Base-by-base conservation (phyloP, 2,888 invertebrate genomes). In the Drosophila anomelani region DNA sequence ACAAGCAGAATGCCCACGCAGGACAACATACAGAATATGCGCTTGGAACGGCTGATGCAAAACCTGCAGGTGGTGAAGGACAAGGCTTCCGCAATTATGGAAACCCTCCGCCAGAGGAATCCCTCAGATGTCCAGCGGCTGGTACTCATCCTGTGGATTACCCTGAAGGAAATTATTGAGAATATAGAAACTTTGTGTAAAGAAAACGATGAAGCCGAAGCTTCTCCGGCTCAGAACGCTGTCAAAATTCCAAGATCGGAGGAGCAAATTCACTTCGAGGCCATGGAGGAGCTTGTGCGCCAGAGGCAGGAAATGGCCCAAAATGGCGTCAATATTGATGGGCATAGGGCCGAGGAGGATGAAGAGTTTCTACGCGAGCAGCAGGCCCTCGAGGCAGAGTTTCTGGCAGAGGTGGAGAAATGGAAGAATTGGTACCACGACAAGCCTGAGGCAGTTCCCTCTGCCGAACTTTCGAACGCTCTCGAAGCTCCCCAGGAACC, bases 261-360 rank as follows among this genome's bases (percentile, higher is more conserved):
- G n/a, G 41, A 41, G 17, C 10, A 17, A 10, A 4, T 4, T 3
- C 1, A 9, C 5, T 41, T 41, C 5, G 41, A 41, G 17, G 17
- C 2, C 10, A 17, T 9, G 10, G 10, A 41, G 17, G 0, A 10
- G 41, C 17, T 17, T 9, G 9, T 41, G 4, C 10, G 17, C 2
- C 0, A 9, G 10, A 1, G 17, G 17, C 17, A 41, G 4, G 4
- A 39, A 3, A 2, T 3, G 4, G 9, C 3, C 39, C 3, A 39
- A 39, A 7, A 39, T 8, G n/a, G 3, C 8, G 3, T 39, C 8
- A 0, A 3, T 3, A 3, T n/a, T 8, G 39, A n/a, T n/a, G n/a
- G 3, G 8, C 0, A 9, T 4, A 0, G 4, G 0, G 3, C 4
- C 10, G 10, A 10, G 9, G 4, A 9, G 1, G 1, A n/a, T n/a